Conservation (phyloP, 92 coral and sea anemone genomes). For the Phenganax subtilis region DNA sequence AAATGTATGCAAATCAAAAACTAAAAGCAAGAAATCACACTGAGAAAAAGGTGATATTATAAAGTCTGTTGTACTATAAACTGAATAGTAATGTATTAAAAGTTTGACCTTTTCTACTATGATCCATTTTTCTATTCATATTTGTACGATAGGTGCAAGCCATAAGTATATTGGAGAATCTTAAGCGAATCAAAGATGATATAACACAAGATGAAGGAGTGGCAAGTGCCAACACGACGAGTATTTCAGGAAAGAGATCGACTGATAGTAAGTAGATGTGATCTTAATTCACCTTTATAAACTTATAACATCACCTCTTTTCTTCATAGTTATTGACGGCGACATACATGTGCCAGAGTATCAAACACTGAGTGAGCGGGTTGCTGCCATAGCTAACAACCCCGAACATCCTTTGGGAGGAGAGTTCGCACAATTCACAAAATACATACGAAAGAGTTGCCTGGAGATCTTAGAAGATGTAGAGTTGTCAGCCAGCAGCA, state of each 20-base stretch:
- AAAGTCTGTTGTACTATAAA: background rate
- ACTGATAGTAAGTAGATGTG: constrained; percentile 63
- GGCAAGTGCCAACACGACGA: constrained; percentile 68
- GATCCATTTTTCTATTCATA: background rate
- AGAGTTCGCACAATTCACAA: constrained; percentile 58
- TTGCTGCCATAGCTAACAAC: constrained; percentile 76
- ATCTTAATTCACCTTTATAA: background rate
- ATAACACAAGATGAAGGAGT: constrained; percentile 54
- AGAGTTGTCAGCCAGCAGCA: background rate
- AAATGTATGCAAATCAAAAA: constrained; percentile 3
- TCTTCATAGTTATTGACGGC: constrained; percentile 52
- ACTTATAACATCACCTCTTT: background rate
- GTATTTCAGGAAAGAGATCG: constrained; percentile 62
- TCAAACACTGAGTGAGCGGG: constrained; percentile 85
- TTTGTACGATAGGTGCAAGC: constrained; percentile 61
- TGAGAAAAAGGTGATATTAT: constrained; percentile 16
- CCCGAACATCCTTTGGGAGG: constrained; percentile 82
- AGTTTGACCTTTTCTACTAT: background rate
- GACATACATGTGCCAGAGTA: constrained; percentile 85
- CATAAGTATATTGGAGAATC: constrained; percentile 83
- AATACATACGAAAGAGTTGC: constrained; percentile 54
- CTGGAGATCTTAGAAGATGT: constrained; percentile 50
- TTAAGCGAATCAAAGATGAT: constrained; percentile 62
- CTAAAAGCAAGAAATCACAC: constrained; percentile 2
- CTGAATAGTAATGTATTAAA: background rate